Base-by-base conservation (phyloP, 1,140 invertebrate genomes). In the Daktulosphaira vitifoliae region DNA sequence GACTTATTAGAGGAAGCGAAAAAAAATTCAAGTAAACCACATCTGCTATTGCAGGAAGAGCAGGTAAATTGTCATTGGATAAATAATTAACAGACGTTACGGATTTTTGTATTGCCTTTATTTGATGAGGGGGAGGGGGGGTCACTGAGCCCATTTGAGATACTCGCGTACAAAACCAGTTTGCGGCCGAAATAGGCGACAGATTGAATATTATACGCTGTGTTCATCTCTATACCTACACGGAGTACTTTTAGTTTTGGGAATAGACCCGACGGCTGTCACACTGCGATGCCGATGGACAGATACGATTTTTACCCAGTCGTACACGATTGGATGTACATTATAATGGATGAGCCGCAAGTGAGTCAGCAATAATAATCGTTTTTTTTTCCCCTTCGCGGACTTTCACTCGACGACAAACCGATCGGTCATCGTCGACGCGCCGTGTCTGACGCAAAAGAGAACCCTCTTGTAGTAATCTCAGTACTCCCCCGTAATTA, bases 351-450 rank as follows among this genome's bases (percentile, higher is more conserved):
- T 54, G 52, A 15, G 33, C 16, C 15, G 5, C 33, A 15, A 22
- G 11, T 54, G 52, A 54, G 37, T 39, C 52, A 54, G 52, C 52
- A 53, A 53, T 13, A 37, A n/a, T 8, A 29, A 29, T 51, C 50
- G 16, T 25, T 52, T 18, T 51, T 51, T 13, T 29, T 18, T 29
- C 33, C 20, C 8, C 1, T 33, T 25, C 1, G n/a, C n/a, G 16
- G 8, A 52, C 26, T 52, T 33, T 52, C 50, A 37, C 50, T 42
- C 13, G 33, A 5, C 38, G 38, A 3, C 4, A 42, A 13, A n/a
- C 48, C 49, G 49, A 51, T 51, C 49, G 49, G 49, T 51, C 49
- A 51, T 51, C 50, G 50, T n/a, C n/a, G n/a, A 2, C 13, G 22
- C 13, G 11, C 13, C 20, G 20, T 18, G 13, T n/a, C n/a, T n/a